These are phyloP conservation scores for Thalassophryne amazonica DNA, from an alignment of 2,797 vertebrate species.

Conservation along the genomic window DNA sequence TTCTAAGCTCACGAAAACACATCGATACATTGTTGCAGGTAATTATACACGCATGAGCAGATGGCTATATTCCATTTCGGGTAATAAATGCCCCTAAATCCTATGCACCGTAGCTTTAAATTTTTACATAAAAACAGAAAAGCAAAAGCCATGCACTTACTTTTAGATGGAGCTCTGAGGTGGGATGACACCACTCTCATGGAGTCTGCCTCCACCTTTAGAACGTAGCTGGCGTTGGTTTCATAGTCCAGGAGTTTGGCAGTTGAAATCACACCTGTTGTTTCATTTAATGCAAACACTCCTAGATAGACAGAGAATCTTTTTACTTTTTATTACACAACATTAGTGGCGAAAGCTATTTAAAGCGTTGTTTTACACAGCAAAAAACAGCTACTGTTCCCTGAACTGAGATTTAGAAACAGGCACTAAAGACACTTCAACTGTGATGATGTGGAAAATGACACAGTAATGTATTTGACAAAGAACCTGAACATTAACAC, in stretches of 20 bases:
- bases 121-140: no score
- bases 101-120: no score
- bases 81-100: no score
- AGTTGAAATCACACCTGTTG: constrained; percentile 85
- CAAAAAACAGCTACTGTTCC: neutral
- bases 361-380: neutral
- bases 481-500: no score
- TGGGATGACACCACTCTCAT: constrained; percentile 88
- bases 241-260: constrained; percentile 89
- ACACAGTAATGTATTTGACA: no score
- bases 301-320: constrained; percentile 65
- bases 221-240: constrained; percentile 79
- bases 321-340: neutral
- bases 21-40: no score
- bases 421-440: no score
- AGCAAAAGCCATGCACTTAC: constrained; percentile 82
- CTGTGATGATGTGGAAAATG: neutral
- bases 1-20: no score
- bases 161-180: constrained; percentile 90
- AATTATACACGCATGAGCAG: no score
- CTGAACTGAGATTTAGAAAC: neutral
- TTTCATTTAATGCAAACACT: constrained; percentile 85
- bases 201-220: constrained; percentile 92
- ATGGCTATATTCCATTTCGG: no score
- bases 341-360: neutral